A percentile compares a stretch with the other conserved stretches of the same genome.
phyloP scores from a whole-genome alignment of 2,797 vertebrate species.

The Pampus argenteus region DNA sequence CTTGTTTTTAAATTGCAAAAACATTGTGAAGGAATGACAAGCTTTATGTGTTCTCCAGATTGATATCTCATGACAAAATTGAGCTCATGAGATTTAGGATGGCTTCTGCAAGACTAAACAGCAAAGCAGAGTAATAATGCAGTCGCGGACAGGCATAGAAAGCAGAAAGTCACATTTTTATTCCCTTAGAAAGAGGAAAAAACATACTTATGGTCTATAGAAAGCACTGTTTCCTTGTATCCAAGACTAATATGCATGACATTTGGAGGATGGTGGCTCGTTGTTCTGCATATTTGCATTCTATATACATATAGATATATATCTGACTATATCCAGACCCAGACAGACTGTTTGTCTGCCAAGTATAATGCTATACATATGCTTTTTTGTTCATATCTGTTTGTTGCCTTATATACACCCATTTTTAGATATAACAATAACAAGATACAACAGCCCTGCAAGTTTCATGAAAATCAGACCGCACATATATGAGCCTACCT shows the following conservation, averaged over 20 bases:
- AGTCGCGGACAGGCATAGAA: conserved; percentile 1
- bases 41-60: not conserved
- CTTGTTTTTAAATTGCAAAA: not conserved
- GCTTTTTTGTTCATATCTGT: conserved; percentile 15
- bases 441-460: not conserved
- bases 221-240: conserved; percentile 23
- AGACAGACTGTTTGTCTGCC: conserved; percentile 8
- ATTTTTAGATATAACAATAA: conserved; percentile 6
- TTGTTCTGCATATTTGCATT: conserved; percentile 35
- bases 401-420: not conserved
- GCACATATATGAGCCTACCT: not conserved
- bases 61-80: conserved; percentile 19
- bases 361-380: conserved; percentile 18
- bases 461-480: conserved; percentile 4
- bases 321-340: conserved; percentile 43
- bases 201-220: not conserved
- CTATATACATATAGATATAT: conserved; percentile 22
- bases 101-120: conserved; percentile 12
- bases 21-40: not conserved
- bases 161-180: conserved; percentile 8
- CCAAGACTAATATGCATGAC: conserved; percentile 32
- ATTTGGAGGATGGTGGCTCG: conserved; percentile 37
- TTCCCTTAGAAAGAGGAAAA: conserved; percentile 38
- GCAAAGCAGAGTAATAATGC: conserved; percentile 8
- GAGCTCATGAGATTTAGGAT: conserved; percentile 8